Evolutionary conservation across 2,888 invertebrate genomes (phyloP).

Genomic region (Chloromyia formosa): DNA sequence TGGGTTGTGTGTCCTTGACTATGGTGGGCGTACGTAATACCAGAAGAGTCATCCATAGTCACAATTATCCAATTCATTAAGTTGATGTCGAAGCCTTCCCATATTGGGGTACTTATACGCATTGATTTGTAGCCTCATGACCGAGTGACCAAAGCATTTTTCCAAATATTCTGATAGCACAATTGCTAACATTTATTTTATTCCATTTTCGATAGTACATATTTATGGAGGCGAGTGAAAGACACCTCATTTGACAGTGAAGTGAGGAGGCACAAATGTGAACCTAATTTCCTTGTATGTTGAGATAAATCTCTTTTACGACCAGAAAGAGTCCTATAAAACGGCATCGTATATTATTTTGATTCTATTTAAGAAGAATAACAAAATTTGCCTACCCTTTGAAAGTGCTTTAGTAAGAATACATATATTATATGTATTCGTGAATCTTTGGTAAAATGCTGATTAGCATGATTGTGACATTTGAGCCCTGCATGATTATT

Average conservation of each 20-base stretch:
- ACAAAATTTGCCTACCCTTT: no score
- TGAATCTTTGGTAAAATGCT: no score
- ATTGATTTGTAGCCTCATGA: slow-evolving; percentile 7
- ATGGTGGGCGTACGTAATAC: neutral
- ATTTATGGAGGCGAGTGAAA: no score
- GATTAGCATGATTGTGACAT: no score
- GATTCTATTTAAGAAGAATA: neutral
- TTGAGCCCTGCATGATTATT: no score
- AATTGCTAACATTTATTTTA: no score
- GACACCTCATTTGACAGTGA: neutral
- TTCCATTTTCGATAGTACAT: no score
- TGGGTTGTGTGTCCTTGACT: slow-evolving; percentile 13
- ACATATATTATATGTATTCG: no score
- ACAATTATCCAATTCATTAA: slow-evolving; percentile 24
- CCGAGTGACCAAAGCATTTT: neutral
- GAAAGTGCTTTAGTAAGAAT: no score
- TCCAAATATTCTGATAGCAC: no score
- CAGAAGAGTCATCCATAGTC: neutral
- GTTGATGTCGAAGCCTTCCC: slow-evolving; percentile 13
- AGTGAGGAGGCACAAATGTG: no score
- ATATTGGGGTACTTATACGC: neutral
- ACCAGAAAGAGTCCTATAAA: neutral
- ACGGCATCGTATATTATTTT: neutral
- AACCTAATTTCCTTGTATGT: neutral
- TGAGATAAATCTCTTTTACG: neutral